Conservation (phyloP, 2,797 vertebrate species). For the Lemur catta region DNA sequence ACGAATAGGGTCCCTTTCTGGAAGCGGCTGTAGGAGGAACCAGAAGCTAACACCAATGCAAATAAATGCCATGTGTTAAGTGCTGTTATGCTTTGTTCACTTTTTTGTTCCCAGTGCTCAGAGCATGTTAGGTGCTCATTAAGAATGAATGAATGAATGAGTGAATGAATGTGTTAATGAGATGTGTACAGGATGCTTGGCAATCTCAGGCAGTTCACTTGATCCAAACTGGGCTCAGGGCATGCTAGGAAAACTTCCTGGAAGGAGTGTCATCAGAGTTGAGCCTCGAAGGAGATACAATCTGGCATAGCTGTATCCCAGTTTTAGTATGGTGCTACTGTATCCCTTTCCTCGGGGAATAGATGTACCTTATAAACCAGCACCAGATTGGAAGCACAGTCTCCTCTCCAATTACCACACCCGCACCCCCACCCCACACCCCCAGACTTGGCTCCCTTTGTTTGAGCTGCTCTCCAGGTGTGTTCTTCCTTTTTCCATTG, state of each 20-base stretch:
- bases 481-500: background rate
- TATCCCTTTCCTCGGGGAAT: background rate
- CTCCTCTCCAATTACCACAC: background rate
- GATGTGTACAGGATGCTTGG: background rate
- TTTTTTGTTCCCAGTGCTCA: background rate
- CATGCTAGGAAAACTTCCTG: background rate
- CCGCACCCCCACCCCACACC: too few relatives aligned
- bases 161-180: background rate
- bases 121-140: background rate
- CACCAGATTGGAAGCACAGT: background rate
- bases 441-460: background rate
- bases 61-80: background rate
- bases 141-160: background rate
- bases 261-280: background rate
- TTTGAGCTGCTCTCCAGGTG: constrained; percentile 24
- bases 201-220: background rate
- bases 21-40: background rate
- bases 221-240: background rate
- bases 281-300: background rate
- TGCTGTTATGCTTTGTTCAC: background rate
- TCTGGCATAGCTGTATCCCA: background rate
- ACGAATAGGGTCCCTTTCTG: background rate
- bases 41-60: background rate
- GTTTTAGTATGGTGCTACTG: background rate
- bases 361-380: background rate